Conservation (phyloP, 2,113 vertebrate species). For the Siniperca knerii region DNA sequence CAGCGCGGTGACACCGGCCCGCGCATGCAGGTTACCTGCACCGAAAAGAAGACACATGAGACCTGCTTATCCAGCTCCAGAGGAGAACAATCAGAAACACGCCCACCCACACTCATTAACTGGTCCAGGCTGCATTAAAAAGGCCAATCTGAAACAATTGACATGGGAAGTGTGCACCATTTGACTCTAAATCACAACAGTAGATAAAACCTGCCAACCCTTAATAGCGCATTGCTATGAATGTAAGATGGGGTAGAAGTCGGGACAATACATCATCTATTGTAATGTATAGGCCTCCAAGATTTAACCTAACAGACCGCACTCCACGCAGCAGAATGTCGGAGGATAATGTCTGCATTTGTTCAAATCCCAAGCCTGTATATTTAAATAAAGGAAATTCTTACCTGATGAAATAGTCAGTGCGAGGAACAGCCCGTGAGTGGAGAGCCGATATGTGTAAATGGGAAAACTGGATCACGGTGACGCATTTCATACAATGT, state of each 20-base stretch:
- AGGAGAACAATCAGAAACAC: slow-evolving; percentile 35
- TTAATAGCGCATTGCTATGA: background rate
- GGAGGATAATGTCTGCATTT: background rate
- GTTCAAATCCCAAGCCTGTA: background rate
- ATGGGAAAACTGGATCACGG: slow-evolving; percentile 68
- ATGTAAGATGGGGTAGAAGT: slow-evolving; percentile 3
- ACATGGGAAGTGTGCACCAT: slow-evolving; percentile 2
- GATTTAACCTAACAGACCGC: background rate
- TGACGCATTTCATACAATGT: slow-evolving; percentile 81
- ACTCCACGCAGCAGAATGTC: slow-evolving; percentile 29
- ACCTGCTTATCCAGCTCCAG: slow-evolving; percentile 14
- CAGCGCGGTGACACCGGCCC: slow-evolving; percentile 74
- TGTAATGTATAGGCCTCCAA: slow-evolving; percentile 27
- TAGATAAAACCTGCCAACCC: background rate
- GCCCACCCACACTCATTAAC: slow-evolving; percentile 25
- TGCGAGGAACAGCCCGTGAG: slow-evolving; percentile 52
- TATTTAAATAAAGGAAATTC: background rate
- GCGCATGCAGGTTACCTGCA: slow-evolving; percentile 81
- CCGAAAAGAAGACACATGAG: slow-evolving; percentile 61
- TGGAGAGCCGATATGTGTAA: slow-evolving; percentile 57
- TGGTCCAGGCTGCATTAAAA: slow-evolving; percentile 4
- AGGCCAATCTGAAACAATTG: background rate
- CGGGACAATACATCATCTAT: slow-evolving; percentile 28
- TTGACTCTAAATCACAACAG: background rate
- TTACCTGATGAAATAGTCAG: slow-evolving; percentile 76